Conservation (phyloP, 1,140 invertebrate genomes). For the Calephelis virginiensis region DNA sequence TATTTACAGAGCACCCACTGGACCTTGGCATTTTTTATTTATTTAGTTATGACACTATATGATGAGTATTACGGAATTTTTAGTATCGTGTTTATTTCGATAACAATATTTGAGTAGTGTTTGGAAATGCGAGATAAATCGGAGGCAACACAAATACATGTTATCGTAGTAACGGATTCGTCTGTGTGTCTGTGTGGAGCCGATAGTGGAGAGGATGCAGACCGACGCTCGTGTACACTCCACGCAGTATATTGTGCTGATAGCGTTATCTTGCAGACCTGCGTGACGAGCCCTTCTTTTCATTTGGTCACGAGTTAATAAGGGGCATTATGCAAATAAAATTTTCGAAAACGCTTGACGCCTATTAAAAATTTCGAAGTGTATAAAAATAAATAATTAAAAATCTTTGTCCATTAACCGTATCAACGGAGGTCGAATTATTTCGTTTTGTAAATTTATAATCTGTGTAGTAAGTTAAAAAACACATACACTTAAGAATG, state of each 20-base stretch:
- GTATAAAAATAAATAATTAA: too few species aligned
- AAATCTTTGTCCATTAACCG: too few species aligned
- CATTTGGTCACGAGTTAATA: too few species aligned
- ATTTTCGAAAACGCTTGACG: too few species aligned
- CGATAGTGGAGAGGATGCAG: slow-evolving; percentile 24
- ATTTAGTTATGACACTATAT: background rate
- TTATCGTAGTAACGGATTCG: slow-evolving; percentile 7
- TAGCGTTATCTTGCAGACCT: too few species aligned
- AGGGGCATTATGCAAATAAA: too few species aligned
- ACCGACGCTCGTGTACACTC: slow-evolving; percentile 9
- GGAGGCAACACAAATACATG: slow-evolving; percentile 9
- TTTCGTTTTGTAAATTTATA: too few species aligned
- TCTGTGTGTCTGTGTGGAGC: slow-evolving; percentile 21
- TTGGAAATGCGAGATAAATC: slow-evolving; percentile 9
- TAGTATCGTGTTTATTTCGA: slow-evolving; percentile 3
- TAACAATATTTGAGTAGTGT: slow-evolving; percentile 6
- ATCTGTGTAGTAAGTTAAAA: too few species aligned
- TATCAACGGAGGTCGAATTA: too few species aligned
- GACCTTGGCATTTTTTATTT: slow-evolving; percentile 3
- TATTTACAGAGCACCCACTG: background rate
- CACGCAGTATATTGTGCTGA: background rate
- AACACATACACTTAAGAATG: too few species aligned
- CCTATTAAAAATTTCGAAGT: too few species aligned
- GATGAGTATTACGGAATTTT: slow-evolving; percentile 6
- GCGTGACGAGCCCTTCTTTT: too few species aligned